A percentile compares a stretch with the other conserved stretches of the same genome.
Conservation (phyloP, 1,140 invertebrate species). For the Melitaea cinxia region DNA sequence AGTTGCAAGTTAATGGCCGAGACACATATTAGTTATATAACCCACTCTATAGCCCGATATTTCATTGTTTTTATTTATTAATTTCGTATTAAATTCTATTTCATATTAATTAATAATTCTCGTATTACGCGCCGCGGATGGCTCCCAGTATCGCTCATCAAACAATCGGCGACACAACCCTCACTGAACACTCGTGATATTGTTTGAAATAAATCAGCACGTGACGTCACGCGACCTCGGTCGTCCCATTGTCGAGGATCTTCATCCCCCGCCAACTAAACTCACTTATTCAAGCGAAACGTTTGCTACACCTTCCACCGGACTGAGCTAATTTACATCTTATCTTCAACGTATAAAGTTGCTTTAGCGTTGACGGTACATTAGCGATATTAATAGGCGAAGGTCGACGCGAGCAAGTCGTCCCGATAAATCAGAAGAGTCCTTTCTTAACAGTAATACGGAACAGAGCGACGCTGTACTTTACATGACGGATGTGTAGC, state of each 20-base stretch:
- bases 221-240: slow-evolving; percentile 25
- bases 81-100: too few species aligned
- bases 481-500: slow-evolving; percentile 8
- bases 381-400: slow-evolving; percentile 10
- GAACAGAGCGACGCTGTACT: neutral
- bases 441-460: slow-evolving; percentile 10
- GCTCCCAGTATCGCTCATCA: neutral
- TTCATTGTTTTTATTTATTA: too few species aligned
- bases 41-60: too few species aligned
- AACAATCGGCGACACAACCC: neutral
- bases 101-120: too few species aligned
- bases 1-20: too few species aligned
- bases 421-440: slow-evolving; percentile 16
- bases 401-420: slow-evolving; percentile 8
- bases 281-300: slow-evolving; percentile 31
- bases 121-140: too few species aligned
- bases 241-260: slow-evolving; percentile 32
- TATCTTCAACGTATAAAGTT: neutral
- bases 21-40: too few species aligned
- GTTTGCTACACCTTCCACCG: neutral
- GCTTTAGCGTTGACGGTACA: neutral
- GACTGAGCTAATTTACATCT: neutral
- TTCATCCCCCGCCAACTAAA: slow-evolving; percentile 21
- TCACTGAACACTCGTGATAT: neutral
- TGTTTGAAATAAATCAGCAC: slow-evolving; percentile 15